Percentiles rank a stretch among this genome's conserved stretches.
phyloP scores from a whole-genome alignment of 2,113 vertebrate species.

The Notothenia coriiceps region DNA sequence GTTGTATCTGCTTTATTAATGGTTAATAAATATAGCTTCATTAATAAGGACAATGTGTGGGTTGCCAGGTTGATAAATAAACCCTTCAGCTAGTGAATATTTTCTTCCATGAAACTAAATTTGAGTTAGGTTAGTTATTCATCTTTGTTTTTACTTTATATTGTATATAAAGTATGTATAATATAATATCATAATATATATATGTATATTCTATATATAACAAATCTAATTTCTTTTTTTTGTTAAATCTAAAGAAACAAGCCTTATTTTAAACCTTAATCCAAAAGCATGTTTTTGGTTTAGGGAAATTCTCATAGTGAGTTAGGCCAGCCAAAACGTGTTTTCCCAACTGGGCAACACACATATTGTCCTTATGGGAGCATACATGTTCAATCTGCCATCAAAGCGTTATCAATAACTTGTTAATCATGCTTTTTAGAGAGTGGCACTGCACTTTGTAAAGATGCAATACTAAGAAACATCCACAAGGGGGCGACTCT shows the following conservation, averaged over 20 bases:
- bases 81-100: too few species aligned
- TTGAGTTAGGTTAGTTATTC: too few species aligned
- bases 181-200: too few species aligned
- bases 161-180: too few species aligned
- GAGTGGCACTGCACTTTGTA: neutral
- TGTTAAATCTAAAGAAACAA: too few species aligned
- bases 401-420: neutral
- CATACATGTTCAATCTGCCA: neutral
- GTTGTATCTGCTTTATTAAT: slow-evolving; percentile 10
- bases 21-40: neutral
- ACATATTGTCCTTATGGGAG: neutral
- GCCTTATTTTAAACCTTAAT: too few species aligned
- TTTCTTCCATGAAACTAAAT: too few species aligned
- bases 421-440: neutral
- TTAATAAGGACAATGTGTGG: neutral
- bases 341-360: neutral
- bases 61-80: neutral
- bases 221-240: too few species aligned
- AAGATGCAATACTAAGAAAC: neutral
- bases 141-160: too few species aligned
- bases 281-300: too few species aligned
- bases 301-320: too few species aligned
- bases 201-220: too few species aligned
- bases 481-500: slow-evolving; percentile 70
- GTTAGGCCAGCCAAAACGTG: neutral